These are phyloP conservation scores for Radopholus similis DNA, from an alignment of 1,140 invertebrate genomes.

Conservation along the genomic window DNA sequence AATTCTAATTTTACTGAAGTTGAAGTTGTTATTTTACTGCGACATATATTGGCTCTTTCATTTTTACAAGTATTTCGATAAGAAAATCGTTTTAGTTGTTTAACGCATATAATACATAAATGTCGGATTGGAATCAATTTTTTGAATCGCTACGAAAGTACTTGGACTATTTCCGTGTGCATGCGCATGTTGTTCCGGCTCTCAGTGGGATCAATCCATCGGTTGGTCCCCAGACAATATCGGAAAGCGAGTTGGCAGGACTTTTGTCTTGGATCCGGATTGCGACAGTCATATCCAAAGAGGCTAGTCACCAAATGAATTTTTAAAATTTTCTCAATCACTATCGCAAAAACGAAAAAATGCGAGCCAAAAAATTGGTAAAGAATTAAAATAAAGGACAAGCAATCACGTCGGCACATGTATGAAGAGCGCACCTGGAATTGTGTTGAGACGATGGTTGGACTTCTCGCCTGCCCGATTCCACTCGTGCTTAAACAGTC, in stretches of 20 bases:
- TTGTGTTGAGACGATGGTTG: slow-evolving; percentile 22
- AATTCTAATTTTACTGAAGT: no score
- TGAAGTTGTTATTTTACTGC: no score
- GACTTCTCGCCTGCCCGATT: slow-evolving; percentile 16
- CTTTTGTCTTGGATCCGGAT: slow-evolving; percentile 24
- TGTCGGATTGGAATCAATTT: slow-evolving; percentile 24
- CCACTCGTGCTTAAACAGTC: slow-evolving; percentile 32
- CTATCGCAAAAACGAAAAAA: not conserved
- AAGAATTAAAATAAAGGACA: not conserved
- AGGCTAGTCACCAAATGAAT: not conserved
- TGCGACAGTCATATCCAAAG: slow-evolving; percentile 10
- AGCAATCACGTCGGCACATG: slow-evolving; percentile 24
- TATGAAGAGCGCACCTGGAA: slow-evolving; percentile 24
- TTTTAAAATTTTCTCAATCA: not conserved
- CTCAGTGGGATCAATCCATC: not conserved
- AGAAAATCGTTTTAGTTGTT: no score
- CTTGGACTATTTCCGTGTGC: slow-evolving; percentile 35
- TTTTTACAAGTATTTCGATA: no score
- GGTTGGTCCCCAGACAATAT: slow-evolving; percentile 20
- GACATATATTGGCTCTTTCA: no score
- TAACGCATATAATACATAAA: no score
- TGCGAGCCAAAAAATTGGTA: not conserved
- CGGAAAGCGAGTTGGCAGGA: slow-evolving; percentile 23
- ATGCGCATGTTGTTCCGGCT: not conserved
- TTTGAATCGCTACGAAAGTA: slow-evolving; percentile 31